These are phyloP conservation scores for Cherax destructor DNA, from an alignment of 1,140 invertebrate species.

Conservation along the genomic window DNA sequence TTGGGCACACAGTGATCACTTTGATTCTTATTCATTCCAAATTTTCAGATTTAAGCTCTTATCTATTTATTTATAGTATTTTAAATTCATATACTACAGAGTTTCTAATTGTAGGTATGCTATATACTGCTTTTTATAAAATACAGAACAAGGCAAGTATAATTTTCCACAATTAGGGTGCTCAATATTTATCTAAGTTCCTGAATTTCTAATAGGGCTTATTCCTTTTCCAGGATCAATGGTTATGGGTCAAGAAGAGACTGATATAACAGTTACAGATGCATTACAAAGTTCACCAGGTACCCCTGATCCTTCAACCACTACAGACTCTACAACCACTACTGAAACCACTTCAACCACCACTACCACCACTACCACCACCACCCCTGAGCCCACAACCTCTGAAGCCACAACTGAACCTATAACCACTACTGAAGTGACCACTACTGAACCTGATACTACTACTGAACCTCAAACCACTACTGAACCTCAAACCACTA, in stretches of 20 bases:
- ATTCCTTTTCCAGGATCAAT: not conserved
- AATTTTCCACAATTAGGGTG: too few relatives aligned
- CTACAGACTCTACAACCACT: not conserved
- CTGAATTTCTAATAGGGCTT: too few relatives aligned
- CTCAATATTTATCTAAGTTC: not conserved
- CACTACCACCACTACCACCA: not conserved
- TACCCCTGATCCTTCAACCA: not conserved
- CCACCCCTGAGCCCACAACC: not conserved
- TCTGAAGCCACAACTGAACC: not conserved
- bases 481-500: not conserved
- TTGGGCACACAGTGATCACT: too few relatives aligned
- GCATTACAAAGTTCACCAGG: too few relatives aligned
- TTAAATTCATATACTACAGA: too few relatives aligned
- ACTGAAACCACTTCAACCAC: not conserved
- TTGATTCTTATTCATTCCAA: too few relatives aligned
- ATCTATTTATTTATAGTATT: too few relatives aligned
- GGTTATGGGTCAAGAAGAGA: not conserved
- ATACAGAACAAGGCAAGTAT: too few relatives aligned
- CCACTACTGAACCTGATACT: not conserved
- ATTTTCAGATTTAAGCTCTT: too few relatives aligned
- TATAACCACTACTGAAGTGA: conserved; percentile 2
- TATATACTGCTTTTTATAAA: too few relatives aligned
- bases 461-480: not conserved
- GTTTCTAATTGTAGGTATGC: too few relatives aligned
- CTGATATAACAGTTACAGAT: not conserved